phyloP scores from a whole-genome alignment of 2,797 vertebrate genomes.

The Micropoecilia bifurca region DNA sequence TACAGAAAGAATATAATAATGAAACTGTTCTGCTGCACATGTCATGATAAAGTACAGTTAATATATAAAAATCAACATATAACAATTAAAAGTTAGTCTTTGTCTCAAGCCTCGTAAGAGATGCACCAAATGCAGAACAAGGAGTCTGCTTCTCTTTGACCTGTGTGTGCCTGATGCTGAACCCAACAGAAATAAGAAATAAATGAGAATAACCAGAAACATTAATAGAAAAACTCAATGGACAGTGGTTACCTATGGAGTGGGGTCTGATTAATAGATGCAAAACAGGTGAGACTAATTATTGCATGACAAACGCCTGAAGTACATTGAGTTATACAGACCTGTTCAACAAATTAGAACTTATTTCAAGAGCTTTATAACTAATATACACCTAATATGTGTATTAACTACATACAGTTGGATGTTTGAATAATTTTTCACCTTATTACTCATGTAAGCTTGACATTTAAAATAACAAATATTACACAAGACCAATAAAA shows the following conservation, averaged over 20 bases:
- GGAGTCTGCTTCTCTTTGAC: not conserved
- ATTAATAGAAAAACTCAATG: not conserved
- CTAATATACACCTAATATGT: too few species aligned
- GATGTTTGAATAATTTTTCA: too few species aligned
- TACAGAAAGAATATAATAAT: not conserved
- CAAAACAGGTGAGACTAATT: not conserved
- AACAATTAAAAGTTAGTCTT: not conserved
- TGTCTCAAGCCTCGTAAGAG: not conserved
- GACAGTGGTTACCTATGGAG: not conserved
- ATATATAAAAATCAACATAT: not conserved
- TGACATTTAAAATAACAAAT: too few species aligned
- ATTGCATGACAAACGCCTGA: not conserved
- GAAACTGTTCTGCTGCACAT: not conserved
- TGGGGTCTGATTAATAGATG: not conserved
- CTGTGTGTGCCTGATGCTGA: not conserved
- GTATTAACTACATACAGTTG: too few species aligned
- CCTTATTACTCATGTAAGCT: too few species aligned
- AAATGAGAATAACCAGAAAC: not conserved
- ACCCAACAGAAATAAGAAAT: not conserved
- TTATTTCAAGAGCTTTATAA: too few species aligned
- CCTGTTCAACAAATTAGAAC: too few species aligned
- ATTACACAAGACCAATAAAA: too few species aligned
- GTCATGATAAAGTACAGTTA: not conserved
- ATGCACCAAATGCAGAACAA: not conserved
- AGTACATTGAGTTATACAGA: too few species aligned